Base-by-base conservation (phyloP, 2,888 invertebrate species). In the Philonicus albiceps region DNA sequence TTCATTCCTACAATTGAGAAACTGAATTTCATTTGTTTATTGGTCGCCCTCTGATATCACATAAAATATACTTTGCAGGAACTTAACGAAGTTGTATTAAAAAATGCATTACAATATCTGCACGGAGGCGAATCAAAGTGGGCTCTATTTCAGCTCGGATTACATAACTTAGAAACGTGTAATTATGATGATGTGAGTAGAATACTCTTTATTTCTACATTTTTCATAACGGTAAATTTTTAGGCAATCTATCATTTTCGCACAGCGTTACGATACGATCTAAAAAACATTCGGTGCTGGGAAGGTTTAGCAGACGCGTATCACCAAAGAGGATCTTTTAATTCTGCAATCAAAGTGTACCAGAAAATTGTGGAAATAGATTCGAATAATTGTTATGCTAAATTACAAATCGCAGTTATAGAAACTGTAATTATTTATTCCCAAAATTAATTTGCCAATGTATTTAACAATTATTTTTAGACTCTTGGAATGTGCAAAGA, bases 261-360 rank as follows among this genome's bases (percentile, higher is more conserved):
- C 89, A 94, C 93, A 90, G 95, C 96, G 75, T 94, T 96, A 7
- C 94, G 96, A 91, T 92, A 93, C 80, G 94, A 96, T 90, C 93
- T 95, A 11, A 93, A 93, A 88, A 95, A 97, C 92, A 94, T 95
- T 93, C 95, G 93, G 89, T 94, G 96, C 89, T 98, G 97, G 96
- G 98, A 98, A 92, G 96, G 96, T 88, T 93, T 98, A 89, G 98
- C 96, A 55, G 98, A 98, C 93, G 97, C 97, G 0, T 98, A 98
- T 92, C 94, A 95, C 89, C 94, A 95, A n/a, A 93, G 97, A 89
- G 98, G 98, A 1, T 97, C 98, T n/a, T 96, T 95, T 90, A 96
- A 95, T 75, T 97, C 98, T 7, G 97, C 98, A n/a, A 93, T 97
- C 87, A 96, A 96, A 91, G 97, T 97, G 49, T 98, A 97, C 91